These are phyloP conservation scores for Eucidaris tribuloides DNA, from an alignment of 35 echinoderm and acorn worm genomes.

Conservation along the genomic window DNA sequence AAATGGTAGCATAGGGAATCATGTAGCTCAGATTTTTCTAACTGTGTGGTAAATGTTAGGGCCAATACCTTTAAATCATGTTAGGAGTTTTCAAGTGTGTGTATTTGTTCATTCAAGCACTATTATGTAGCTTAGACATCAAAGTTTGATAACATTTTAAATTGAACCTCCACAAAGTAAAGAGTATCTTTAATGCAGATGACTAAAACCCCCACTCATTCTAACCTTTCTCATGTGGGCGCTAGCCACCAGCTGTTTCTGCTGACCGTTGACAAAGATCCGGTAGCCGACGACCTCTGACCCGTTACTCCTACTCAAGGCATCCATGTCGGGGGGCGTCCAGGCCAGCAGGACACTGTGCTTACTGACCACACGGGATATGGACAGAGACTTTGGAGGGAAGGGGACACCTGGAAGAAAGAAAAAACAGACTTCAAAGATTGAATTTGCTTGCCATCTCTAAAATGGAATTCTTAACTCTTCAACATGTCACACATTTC, in stretches of 20 bases:
- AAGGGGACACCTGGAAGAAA: constrained; percentile 41
- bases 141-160: too few relatives aligned
- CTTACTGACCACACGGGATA: constrained; percentile 57
- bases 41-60: too few relatives aligned
- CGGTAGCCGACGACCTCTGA: constrained; percentile 85
- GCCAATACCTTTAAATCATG: too few relatives aligned
- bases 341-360: constrained; percentile 76
- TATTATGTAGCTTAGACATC: too few relatives aligned
- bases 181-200: too few relatives aligned
- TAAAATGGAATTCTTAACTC: neutral
- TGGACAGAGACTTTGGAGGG: constrained; percentile 49
- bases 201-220: too few relatives aligned
- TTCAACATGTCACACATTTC: neutral
- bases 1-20: too few relatives aligned
- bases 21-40: too few relatives aligned
- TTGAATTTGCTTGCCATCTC: neutral
- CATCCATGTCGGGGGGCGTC: constrained; percentile 68
- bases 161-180: too few relatives aligned
- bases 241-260: constrained; percentile 85
- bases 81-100: too few relatives aligned
- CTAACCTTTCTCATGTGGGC: constrained; percentile 90
- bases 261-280: constrained; percentile 76
- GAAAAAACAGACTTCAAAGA: neutral
- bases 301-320: constrained; percentile 58
- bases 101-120: too few relatives aligned